phyloP scores from a whole-genome alignment of 2,113 vertebrate genomes.

The Trogon melanurus region DNA sequence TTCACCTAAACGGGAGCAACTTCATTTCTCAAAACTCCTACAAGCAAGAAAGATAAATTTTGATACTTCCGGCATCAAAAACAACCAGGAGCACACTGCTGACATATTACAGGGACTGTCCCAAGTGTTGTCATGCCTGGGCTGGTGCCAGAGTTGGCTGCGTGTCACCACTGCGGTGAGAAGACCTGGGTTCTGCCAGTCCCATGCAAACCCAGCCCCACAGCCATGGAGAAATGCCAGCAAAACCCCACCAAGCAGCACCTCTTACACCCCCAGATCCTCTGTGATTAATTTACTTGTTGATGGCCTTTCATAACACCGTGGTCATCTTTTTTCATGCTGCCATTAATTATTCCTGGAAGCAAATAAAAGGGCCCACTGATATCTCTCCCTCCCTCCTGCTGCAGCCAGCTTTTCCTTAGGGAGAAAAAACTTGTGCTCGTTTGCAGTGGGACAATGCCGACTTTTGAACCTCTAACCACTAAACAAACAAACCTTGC shows the following conservation, averaged over 20 bases:
- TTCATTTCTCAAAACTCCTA: background rate
- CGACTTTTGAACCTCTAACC: conserved; percentile 87
- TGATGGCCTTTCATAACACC: conserved; percentile 31
- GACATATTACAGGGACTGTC: background rate
- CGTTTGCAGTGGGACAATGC: conserved; percentile 79
- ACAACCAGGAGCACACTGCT: background rate
- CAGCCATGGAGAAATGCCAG: background rate
- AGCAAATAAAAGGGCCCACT: conserved; percentile 64
- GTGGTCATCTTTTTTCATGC: conserved; percentile 32
- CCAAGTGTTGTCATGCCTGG: background rate
- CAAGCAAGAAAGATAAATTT: background rate
- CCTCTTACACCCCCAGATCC: background rate
- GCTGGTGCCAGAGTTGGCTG: rapidly evolving
- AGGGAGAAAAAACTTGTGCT: conserved; percentile 68
- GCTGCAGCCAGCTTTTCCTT: conserved; percentile 27
- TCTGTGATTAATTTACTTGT: conserved; percentile 24
- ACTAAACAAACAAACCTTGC: conserved; percentile 84
- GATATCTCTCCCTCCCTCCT: conserved; percentile 40
- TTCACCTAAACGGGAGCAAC: background rate
- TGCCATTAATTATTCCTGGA: conserved; percentile 68
- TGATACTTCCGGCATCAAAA: background rate
- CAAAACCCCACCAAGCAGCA: background rate
- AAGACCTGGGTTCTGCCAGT: background rate
- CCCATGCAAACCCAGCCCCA: rapidly evolving
- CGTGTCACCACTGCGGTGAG: background rate